Conservation (phyloP, 2,797 vertebrate species). For the Ibycter americanus region DNA sequence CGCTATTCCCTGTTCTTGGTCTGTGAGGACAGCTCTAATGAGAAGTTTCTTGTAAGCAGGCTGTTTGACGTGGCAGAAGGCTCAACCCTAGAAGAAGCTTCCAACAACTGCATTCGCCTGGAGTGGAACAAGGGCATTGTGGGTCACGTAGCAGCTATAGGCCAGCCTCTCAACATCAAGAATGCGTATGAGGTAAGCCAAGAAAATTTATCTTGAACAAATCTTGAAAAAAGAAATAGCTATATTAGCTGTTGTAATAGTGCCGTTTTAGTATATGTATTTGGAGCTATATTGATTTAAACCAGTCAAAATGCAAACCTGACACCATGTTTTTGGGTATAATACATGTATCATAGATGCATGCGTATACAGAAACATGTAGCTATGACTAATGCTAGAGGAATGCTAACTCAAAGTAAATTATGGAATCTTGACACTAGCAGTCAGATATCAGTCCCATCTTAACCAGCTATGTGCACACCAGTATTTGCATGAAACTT, state of each 20-base stretch:
- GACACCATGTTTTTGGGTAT: not conserved
- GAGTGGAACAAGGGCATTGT: conserved; percentile 99
- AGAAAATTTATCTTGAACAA: not conserved
- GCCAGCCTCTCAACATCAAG: conserved; percentile 93
- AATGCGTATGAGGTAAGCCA: conserved; percentile 91
- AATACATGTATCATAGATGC: not conserved
- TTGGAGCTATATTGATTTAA: not conserved
- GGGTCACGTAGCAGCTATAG: conserved; percentile 91
- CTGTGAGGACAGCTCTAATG: conserved; percentile 94
- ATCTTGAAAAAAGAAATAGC: not conserved
- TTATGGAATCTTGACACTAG: not conserved
- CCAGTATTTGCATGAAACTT: not conserved
- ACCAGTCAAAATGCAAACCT: not conserved
- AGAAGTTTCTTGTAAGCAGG: conserved; percentile 92
- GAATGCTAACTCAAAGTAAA: not conserved
- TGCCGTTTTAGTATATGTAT: not conserved
- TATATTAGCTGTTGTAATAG: not conserved
- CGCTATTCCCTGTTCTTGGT: conserved; percentile 96
- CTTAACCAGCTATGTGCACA: not conserved
- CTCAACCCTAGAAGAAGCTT: conserved; percentile 92
- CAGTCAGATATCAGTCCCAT: not conserved
- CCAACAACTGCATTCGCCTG: conserved; percentile 91
- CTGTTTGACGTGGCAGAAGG: conserved; percentile 98
- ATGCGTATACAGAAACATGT: not conserved
- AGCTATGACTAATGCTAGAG: not conserved